These are phyloP conservation scores for Corythucha ciliata DNA, from an alignment of 2,888 invertebrate genomes.

Conservation along the genomic window DNA sequence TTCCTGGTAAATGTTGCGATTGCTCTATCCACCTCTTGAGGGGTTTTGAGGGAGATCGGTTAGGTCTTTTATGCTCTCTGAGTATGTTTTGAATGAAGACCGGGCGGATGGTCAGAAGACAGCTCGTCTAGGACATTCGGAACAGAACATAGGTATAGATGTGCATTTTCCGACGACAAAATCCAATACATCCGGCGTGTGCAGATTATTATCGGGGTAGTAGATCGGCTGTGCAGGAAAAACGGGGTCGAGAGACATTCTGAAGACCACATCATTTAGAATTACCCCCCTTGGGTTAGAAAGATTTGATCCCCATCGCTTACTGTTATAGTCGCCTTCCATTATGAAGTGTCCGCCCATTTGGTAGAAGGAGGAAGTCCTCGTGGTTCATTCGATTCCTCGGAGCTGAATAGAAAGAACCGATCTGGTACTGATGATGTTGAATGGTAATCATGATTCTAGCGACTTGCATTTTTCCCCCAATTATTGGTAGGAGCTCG, in stretches of 20 bases:
- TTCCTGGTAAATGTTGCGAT: constrained; percentile 6
- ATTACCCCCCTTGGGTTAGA: background rate
- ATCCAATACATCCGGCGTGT: constrained; percentile 8
- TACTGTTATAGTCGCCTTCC: constrained; percentile 7
- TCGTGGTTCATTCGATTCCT: constrained; percentile 3
- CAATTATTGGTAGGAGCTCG: background rate
- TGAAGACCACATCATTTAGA: constrained; percentile 2
- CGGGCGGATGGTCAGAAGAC: constrained; percentile 17
- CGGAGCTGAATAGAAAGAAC: constrained; percentile 11
- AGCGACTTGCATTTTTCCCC: constrained; percentile 3
- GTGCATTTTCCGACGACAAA: constrained; percentile 6
- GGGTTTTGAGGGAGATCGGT: constrained; percentile 3
- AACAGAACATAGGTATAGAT: background rate
- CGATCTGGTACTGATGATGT: background rate
- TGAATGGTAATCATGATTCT: constrained; percentile 2
- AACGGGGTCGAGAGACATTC: constrained; percentile 9
- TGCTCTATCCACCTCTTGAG: constrained; percentile 14
- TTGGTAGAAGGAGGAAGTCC: background rate
- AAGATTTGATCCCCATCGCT: constrained; percentile 7
- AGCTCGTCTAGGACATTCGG: constrained; percentile 1
- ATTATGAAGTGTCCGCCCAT: background rate
- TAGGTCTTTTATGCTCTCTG: background rate
- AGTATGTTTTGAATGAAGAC: constrained; percentile 8
- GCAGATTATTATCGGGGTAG: constrained; percentile 2
- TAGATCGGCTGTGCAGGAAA: constrained; percentile 11